Conservation (phyloP, 2,797 vertebrate genomes). For the Morus bassanus region DNA sequence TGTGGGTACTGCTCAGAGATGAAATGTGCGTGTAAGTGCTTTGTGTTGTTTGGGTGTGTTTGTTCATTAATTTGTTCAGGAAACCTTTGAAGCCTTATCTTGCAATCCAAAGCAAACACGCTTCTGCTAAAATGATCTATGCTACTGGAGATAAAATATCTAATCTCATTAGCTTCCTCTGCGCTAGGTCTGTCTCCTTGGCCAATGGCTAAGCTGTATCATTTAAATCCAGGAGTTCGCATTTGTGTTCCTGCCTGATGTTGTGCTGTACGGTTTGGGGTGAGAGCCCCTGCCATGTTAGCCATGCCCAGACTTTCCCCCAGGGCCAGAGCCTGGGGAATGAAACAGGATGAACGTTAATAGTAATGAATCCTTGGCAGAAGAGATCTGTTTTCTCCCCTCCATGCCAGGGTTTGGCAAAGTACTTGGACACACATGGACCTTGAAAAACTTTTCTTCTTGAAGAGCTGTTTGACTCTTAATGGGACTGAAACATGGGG, state of each 20-base stretch:
- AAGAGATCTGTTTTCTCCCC: background rate
- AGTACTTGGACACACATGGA: background rate
- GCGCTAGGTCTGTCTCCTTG: background rate
- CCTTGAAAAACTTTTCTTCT: background rate
- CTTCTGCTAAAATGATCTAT: slow-evolving; percentile 53
- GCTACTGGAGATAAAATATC: slow-evolving; percentile 29
- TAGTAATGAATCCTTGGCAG: background rate
- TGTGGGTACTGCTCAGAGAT: background rate
- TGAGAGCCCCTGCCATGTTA: background rate
- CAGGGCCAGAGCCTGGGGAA: background rate
- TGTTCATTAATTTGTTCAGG: slow-evolving; percentile 61
- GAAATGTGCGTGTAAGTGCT: background rate
- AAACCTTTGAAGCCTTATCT: slow-evolving; percentile 63
- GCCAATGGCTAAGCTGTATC: background rate
- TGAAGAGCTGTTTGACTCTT: background rate
- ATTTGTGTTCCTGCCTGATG: background rate
- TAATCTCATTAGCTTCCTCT: slow-evolving; percentile 48
- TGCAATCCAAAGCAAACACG: slow-evolving; percentile 44
- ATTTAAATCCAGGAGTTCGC: background rate
- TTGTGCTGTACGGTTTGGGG: background rate
- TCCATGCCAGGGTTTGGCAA: background rate
- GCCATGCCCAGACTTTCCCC: background rate
- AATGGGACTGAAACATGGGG: background rate
- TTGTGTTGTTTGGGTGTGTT: slow-evolving; percentile 38
- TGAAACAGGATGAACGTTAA: background rate